A percentile compares a stretch with the other conserved stretches of the same genome.
Conservation (phyloP, 2,797 vertebrate species). For the Ctenochaetus hawaiiensis region DNA sequence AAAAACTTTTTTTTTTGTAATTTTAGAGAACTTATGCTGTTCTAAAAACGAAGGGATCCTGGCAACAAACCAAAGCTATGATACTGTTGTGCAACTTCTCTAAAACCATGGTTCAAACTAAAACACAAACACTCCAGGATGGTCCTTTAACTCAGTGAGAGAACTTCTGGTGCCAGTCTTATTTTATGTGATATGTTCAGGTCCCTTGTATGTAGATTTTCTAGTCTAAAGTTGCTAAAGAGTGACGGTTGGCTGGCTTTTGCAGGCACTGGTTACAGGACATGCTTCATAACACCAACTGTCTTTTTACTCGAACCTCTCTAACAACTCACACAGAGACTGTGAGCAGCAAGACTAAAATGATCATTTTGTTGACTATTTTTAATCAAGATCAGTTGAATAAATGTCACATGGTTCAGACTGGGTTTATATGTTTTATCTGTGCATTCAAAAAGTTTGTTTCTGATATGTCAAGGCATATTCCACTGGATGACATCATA, state of each 20-base stretch:
- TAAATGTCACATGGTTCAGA: conserved; percentile 65
- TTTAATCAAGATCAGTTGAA: conserved; percentile 56
- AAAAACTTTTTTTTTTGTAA: not conserved
- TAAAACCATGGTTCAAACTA: not conserved
- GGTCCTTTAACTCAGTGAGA: conserved; percentile 41
- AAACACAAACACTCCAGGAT: conserved; percentile 10
- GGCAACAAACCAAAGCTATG: conserved; percentile 14
- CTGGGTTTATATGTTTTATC: conserved; percentile 25
- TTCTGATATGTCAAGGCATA: not conserved
- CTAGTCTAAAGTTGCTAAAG: conserved; percentile 8
- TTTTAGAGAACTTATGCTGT: not conserved
- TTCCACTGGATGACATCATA: not conserved
- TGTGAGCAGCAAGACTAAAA: conserved; percentile 18
- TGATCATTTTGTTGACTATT: conserved; percentile 52
- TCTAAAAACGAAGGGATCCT: not conserved
- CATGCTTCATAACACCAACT: not conserved
- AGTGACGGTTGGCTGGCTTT: conserved; percentile 1
- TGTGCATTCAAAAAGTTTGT: not conserved
- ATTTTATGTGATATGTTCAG: conserved; percentile 27
- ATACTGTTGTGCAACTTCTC: not conserved
- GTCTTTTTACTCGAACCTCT: conserved; percentile 1
- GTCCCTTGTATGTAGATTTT: not conserved
- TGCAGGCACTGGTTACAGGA: conserved; percentile 6
- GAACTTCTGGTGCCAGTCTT: conserved; percentile 29
- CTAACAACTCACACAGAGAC: not conserved